These are phyloP conservation scores for Melieria picta DNA, from an alignment of 2,888 invertebrate genomes.

Conservation along the genomic window DNA sequence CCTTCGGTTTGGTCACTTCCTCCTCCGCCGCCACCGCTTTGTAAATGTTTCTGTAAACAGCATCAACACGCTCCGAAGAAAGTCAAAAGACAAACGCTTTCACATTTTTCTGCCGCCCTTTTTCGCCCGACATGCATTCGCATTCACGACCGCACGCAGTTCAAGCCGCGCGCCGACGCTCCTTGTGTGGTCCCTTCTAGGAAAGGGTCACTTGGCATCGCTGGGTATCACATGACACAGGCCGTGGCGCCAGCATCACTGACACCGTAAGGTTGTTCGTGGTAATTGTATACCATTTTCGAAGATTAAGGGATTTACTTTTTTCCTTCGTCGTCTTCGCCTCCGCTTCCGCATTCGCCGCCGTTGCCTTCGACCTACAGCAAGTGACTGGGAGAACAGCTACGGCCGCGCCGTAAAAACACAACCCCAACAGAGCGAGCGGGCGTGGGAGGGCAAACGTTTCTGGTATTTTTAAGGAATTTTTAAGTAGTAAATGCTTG, in stretches of 20 bases:
- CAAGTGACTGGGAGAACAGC: too few species aligned
- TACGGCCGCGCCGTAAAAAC: too few species aligned
- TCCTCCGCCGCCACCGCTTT: constrained; percentile 45
- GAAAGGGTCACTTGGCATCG: constrained; percentile 59
- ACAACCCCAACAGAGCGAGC: too few species aligned
- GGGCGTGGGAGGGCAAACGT: background rate
- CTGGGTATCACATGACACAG: constrained; percentile 40
- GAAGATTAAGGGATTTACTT: constrained; percentile 63
- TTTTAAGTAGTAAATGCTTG: constrained; percentile 62
- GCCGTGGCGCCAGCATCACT: constrained; percentile 20
- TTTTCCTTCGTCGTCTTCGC: constrained; percentile 13
- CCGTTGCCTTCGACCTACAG: too few species aligned
- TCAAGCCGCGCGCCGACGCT: constrained; percentile 16
- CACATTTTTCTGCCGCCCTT: constrained; percentile 1
- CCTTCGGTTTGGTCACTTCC: constrained; percentile 15
- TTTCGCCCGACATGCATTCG: constrained; percentile 1
- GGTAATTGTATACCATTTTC: constrained; percentile 64
- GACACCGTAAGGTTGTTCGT: constrained; percentile 49
- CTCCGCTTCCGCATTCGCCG: too few species aligned
- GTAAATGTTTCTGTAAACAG: constrained; percentile 61
- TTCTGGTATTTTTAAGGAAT: constrained; percentile 41
- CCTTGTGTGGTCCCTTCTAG: constrained; percentile 38
- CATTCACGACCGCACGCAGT: background rate
- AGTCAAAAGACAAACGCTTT: constrained; percentile 37
- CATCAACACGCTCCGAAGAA: constrained; percentile 26